phyloP scores from a whole-genome alignment of 2,888 invertebrate species.

The Diarsia mendica region DNA sequence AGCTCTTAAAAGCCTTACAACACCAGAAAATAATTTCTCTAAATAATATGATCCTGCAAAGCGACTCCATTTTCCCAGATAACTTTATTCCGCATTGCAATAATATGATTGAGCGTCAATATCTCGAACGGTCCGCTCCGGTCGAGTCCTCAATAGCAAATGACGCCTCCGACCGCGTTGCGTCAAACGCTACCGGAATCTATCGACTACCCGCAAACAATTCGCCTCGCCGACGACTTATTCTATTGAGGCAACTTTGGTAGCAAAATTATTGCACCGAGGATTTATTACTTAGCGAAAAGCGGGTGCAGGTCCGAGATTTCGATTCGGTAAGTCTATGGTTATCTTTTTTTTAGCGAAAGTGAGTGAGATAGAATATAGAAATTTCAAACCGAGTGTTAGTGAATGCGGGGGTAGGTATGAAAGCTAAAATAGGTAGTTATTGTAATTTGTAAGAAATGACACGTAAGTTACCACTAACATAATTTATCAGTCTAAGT shows the following conservation, averaged over 20 bases:
- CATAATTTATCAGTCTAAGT: constrained; percentile 57
- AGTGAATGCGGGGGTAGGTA: constrained; percentile 8
- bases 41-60: constrained; percentile 8
- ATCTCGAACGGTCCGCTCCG: constrained; percentile 65
- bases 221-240: constrained; percentile 68
- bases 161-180: constrained; percentile 76
- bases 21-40: not conserved
- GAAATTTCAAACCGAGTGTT: not conserved
- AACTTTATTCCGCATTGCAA: constrained; percentile 59
- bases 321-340: not conserved
- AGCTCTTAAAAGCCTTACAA: not conserved
- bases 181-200: constrained; percentile 79
- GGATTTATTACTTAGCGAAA: constrained; percentile 61
- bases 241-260: constrained; percentile 71
- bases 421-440: constrained; percentile 28
- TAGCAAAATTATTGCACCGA: constrained; percentile 68
- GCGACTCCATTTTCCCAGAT: constrained; percentile 27
- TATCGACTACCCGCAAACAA: constrained; percentile 82
- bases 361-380: not conserved
- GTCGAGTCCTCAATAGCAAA: constrained; percentile 73
- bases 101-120: constrained; percentile 67
- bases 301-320: constrained; percentile 34
- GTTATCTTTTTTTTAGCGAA: not conserved
- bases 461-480: constrained; percentile 42
- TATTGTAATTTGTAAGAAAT: constrained; percentile 41